These are phyloP conservation scores for Apodemia duryi DNA, from an alignment of 2,888 invertebrate genomes.

Conservation along the genomic window DNA sequence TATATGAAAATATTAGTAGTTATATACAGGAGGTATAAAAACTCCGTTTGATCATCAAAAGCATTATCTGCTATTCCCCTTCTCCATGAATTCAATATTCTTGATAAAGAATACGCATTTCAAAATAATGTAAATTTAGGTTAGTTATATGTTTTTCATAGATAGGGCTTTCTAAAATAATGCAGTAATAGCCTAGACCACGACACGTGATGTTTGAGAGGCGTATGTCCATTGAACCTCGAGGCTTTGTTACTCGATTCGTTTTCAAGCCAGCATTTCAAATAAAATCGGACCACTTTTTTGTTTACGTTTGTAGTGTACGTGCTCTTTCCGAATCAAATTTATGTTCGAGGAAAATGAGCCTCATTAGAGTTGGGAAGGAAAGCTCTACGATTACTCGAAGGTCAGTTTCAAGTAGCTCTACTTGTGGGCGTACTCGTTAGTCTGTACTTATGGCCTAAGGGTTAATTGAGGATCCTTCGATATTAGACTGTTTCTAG, in stretches of 20 bases:
- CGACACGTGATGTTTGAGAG: neutral
- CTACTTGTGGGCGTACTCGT: neutral
- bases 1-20: too few species aligned
- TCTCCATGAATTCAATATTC: too few species aligned
- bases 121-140: too few species aligned
- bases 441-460: neutral
- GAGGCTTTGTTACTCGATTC: conserved; percentile 5
- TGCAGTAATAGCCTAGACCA: neutral
- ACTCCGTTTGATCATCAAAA: too few species aligned
- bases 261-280: conserved; percentile 8
- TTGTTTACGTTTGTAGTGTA: conserved; percentile 9
- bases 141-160: too few species aligned
- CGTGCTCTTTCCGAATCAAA: conserved; percentile 10
- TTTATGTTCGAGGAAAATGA: neutral
- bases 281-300: conserved; percentile 1
- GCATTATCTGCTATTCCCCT: too few species aligned
- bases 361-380: neutral
- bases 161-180: neutral
- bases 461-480: neutral
- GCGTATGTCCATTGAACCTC: neutral
- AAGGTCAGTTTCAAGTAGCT: conserved; percentile 1
- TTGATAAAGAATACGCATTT: too few species aligned
- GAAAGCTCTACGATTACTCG: neutral
- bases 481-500: neutral
- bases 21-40: too few species aligned